Evolutionary conservation across 2,797 vertebrate species (phyloP).

Genomic region (Cryptoblepharus egeriae): DNA sequence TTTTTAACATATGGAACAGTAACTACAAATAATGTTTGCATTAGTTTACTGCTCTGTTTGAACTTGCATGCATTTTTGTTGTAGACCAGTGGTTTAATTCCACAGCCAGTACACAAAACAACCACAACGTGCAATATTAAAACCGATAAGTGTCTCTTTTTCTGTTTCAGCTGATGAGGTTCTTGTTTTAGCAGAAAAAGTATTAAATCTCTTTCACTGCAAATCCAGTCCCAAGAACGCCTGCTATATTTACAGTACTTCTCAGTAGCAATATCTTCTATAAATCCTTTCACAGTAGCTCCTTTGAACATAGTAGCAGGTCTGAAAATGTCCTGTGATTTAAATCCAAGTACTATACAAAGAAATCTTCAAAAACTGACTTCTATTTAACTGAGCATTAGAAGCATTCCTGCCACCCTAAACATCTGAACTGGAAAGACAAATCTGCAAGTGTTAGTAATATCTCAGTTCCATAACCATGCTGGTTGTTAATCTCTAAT

Average conservation of each 20-base stretch:
- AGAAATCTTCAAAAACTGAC: conserved; percentile 69
- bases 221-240: conserved; percentile 46
- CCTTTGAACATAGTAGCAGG: conserved; percentile 56
- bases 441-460: conserved; percentile 54
- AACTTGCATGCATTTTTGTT: background rate
- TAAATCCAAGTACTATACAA: conserved; percentile 67
- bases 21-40: conserved; percentile 24
- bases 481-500: conserved; percentile 61
- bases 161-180: conserved; percentile 23
- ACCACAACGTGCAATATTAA: conserved; percentile 5
- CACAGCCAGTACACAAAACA: conserved; percentile 20
- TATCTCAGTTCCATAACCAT: conserved; percentile 41
- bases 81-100: conserved; percentile 15
- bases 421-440: conserved; percentile 60
- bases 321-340: conserved; percentile 65
- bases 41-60: conserved; percentile 40
- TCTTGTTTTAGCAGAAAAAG: conserved; percentile 22
- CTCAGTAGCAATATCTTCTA: conserved; percentile 36
- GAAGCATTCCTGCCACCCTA: conserved; percentile 45
- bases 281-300: conserved; percentile 54
- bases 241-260: conserved; percentile 53
- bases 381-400: conserved; percentile 61
- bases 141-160: conserved; percentile 22
- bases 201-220: conserved; percentile 42
- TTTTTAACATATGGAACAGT: conserved; percentile 24